Conservation (phyloP, 1,140 invertebrate genomes). For the Arion vulgaris region DNA sequence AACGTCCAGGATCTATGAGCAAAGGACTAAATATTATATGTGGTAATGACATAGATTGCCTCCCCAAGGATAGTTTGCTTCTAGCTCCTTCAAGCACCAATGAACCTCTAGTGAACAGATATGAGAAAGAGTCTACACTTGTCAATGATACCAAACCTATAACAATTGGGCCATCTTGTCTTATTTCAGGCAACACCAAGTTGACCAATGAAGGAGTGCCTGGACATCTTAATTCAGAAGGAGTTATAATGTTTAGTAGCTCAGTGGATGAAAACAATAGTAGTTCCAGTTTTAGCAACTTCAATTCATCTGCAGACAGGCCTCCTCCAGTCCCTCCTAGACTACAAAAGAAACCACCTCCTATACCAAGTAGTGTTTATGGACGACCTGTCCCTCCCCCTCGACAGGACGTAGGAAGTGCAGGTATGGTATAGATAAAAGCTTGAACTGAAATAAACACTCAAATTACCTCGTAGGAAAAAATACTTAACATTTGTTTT, state of each 20-base stretch:
- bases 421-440: too few relatives aligned
- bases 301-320: background rate
- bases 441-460: too few relatives aligned
- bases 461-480: too few relatives aligned
- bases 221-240: background rate
- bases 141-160: background rate
- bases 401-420: too few relatives aligned
- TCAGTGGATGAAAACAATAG: background rate
- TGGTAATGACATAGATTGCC: background rate
- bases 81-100: slow-evolving; percentile 22
- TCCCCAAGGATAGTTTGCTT: slow-evolving; percentile 8
- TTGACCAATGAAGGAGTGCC: background rate
- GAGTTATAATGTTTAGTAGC: background rate
- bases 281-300: background rate
- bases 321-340: background rate
- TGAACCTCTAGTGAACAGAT: slow-evolving; percentile 1
- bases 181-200: background rate
- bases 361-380: slow-evolving; percentile 26
- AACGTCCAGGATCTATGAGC: slow-evolving; percentile 11
- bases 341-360: slow-evolving; percentile 2
- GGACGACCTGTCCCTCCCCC: too few relatives aligned
- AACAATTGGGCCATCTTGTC: background rate
- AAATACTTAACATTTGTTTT: too few relatives aligned
- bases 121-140: too few relatives aligned
- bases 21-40: slow-evolving; percentile 5